These are phyloP conservation scores for Pogonomyrmex californicus DNA, from an alignment of 1,140 invertebrate genomes.

Conservation along the genomic window DNA sequence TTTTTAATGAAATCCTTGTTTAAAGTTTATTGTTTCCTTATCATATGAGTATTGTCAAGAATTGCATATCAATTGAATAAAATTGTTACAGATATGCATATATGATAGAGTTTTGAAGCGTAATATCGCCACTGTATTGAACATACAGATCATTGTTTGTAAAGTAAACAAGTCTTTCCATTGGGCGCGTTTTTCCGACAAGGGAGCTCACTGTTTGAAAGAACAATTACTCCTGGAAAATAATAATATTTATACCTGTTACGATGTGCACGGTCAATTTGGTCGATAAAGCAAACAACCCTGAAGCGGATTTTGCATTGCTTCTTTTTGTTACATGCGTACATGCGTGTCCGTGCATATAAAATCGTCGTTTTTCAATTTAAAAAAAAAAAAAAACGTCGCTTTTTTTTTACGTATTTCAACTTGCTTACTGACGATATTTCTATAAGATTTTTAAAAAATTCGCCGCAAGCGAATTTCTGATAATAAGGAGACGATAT, in stretches of 20 bases:
- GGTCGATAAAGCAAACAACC: constrained; percentile 76
- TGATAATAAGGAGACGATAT: not conserved
- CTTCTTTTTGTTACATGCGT: constrained; percentile 58
- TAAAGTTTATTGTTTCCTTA: not conserved
- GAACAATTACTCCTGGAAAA: constrained; percentile 75
- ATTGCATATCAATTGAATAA: not conserved
- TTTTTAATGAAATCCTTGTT: not conserved
- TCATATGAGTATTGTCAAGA: not conserved
- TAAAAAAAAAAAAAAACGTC: not conserved
- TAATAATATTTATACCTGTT: constrained; percentile 77
- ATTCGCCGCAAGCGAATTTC: not conserved
- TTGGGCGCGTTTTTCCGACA: constrained; percentile 58
- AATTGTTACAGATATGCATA: not conserved
- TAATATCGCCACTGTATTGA: constrained; percentile 48
- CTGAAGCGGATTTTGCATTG: constrained; percentile 69
- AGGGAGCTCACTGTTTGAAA: constrained; percentile 59
- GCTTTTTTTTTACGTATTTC: not conserved
- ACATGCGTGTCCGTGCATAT: not conserved
- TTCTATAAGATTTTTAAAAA: not conserved
- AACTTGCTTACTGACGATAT: not conserved
- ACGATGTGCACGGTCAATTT: constrained; percentile 73
- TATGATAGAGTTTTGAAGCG: not conserved
- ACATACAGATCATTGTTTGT: constrained; percentile 65
- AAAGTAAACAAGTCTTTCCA: constrained; percentile 69
- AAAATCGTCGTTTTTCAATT: not conserved